Evolutionary conservation across 2,797 vertebrate species (phyloP), one percentile per base, ranked within the genome.

Genomic region (Antennarius maculatus): DNA sequence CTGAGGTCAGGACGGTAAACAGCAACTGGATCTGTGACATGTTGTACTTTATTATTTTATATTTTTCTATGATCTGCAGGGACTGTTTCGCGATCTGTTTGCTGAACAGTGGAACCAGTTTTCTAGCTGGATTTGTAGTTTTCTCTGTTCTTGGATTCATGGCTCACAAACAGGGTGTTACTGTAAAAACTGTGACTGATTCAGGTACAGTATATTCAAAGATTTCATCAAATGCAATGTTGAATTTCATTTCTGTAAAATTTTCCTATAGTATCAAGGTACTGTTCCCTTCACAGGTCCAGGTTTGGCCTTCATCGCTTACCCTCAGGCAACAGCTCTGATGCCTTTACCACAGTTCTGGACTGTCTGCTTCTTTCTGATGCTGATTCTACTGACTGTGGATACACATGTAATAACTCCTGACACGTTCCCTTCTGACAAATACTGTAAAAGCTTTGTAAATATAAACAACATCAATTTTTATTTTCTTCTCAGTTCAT

Each of bases 361-460:
- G 89, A 82, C 66, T 1, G 48, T 65, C n/a, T 88, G 81, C 53
- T 91, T 91, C 49, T 91, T 91, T 66, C 68, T 89, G 48, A 91
- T 91, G 86, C 74, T 91, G 14, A 62, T 91, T 42, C 58, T 91
- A 10, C 61, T 90, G 56, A 92, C 91, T 42, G 74, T 95, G 42
- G 95, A 96, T 81, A 95, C 94, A 57, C 93, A 96, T 86, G 95
- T 96, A 27, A 49, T 3, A 48, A 34, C 31, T 34, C 7, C 31
- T 8, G 7, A 8, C 31, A 34, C 31, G 4, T 34, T 34, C 7
- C 31, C 31, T 5, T 34, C 7, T 34, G 1, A 34, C 31, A 34
- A 34, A 34, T 34, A 34, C 31, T 2, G 31, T 34, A 23, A 23
- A 1, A 23, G 23, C 7, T 34, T 34, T 34, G 31, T 5, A 34